Evolutionary conservation across 2,113 vertebrate species (phyloP).

Genomic region (Tonatia bakeri): DNA sequence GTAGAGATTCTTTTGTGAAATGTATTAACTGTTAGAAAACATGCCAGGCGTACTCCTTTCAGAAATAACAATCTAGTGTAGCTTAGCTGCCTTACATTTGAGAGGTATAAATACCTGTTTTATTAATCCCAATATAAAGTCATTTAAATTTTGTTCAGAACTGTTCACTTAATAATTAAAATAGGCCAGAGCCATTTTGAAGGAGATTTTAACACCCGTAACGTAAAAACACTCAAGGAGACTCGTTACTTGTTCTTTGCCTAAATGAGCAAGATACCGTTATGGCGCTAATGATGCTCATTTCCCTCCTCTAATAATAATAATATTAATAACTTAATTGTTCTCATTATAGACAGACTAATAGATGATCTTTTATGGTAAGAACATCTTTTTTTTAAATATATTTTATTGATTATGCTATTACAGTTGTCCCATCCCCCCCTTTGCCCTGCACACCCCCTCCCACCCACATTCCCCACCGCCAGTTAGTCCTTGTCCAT

Average conservation of each 20-base stretch:
- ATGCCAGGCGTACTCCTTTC: not conserved
- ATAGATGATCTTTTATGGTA: not conserved
- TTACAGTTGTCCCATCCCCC: no score
- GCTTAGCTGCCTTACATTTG: not conserved
- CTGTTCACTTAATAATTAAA: not conserved
- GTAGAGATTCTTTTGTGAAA: conserved; percentile 19
- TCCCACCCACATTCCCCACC: no score
- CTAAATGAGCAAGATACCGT: not conserved
- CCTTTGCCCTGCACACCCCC: no score
- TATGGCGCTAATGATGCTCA: not conserved
- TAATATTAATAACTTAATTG: not conserved
- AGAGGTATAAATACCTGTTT: not conserved
- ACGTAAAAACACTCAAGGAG: not conserved
- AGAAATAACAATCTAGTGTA: not conserved
- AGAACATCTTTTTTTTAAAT: not conserved
- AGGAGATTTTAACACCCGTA: not conserved
- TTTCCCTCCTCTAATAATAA: not conserved
- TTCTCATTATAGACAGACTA: not conserved
- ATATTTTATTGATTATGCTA: no score
- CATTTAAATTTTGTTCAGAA: conserved; percentile 28
- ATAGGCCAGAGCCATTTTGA: conserved; percentile 4
- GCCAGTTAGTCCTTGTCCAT: no score
- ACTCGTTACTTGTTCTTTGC: not conserved
- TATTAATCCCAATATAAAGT: conserved; percentile 33
- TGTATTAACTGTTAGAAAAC: conserved; percentile 18